These are phyloP conservation scores for Scaptomyza reducta DNA, from an alignment of 2,888 invertebrate species.

Conservation along the genomic window DNA sequence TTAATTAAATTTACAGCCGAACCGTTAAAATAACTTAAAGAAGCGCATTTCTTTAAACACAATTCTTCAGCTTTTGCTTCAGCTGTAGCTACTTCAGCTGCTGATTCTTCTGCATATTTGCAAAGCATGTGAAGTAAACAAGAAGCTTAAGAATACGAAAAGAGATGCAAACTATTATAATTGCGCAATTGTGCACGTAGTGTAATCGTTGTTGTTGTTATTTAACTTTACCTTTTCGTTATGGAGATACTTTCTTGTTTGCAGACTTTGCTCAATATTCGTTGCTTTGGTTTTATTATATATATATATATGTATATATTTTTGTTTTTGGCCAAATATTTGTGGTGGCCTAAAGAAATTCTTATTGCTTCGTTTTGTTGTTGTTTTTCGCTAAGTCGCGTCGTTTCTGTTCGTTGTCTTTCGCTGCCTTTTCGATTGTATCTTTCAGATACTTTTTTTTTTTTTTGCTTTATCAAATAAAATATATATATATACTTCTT, in stretches of 20 bases:
- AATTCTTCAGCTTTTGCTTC: conserved; percentile 15
- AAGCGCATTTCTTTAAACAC: conserved; percentile 42
- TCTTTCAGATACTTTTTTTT: conserved; percentile 59
- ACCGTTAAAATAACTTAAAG: conserved; percentile 65
- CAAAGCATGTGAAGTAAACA: conserved; percentile 20
- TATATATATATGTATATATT: not conserved
- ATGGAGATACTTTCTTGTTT: conserved; percentile 59
- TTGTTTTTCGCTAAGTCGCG: conserved; percentile 55
- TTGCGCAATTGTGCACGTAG: conserved; percentile 56
- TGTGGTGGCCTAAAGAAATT: conserved; percentile 32
- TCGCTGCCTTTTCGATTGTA: conserved; percentile 61
- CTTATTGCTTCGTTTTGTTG: conserved; percentile 58
- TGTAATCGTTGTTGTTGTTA: conserved; percentile 21
- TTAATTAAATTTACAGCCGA: conserved; percentile 68
- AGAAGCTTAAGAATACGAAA: conserved; percentile 24
- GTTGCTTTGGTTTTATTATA: conserved; percentile 36
- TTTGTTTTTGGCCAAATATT: not conserved
- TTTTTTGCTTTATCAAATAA: conserved; percentile 31
- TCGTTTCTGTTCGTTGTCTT: conserved; percentile 25
- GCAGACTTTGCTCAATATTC: conserved; percentile 29
- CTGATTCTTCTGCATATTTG: conserved; percentile 41
- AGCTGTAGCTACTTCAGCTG: conserved; percentile 11
- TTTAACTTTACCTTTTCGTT: conserved; percentile 54
- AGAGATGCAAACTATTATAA: conserved; percentile 40
- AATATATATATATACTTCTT: conserved; percentile 22